Base-by-base conservation (phyloP, 2,797 vertebrate genomes). In the Macropodus opercularis region DNA sequence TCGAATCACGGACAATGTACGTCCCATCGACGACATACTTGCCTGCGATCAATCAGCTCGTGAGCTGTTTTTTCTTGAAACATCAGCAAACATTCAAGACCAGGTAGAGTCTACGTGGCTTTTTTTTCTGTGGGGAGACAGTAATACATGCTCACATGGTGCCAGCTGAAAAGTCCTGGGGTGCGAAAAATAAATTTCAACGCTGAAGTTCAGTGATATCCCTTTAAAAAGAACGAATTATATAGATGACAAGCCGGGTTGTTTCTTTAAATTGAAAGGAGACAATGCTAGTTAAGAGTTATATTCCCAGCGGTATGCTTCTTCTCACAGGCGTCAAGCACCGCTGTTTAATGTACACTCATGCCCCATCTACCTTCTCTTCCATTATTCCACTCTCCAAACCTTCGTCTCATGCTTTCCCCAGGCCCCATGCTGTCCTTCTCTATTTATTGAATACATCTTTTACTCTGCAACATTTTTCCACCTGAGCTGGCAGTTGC, bases 391-490 rank as follows among this genome's bases (percentile, higher is more conserved):
- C 91, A 90, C 91, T 94, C 92, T 93, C 92, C 95, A 96, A 94
- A 95, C 95, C 94, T 94, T 92, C 93, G 94, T 95, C 95, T 96
- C 95, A 95, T 94, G 94, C 94, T 95, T 95, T 94, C 92, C 87
- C 75, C 77, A 86, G 94, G 92, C 95, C 95, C 93, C 97, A 96
- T 96, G 96, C 95, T 97, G 96, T 93, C 95, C 89, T 93, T 92
- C 93, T 94, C 96, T 98, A 97, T 97, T 98, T 98, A 98, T 97
- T 97, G 95, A 99, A 97, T 97, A 97, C 95, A 97, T 97, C 96
- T 92, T 98, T 95, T 95, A 94, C 94, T 94, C 95, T 88, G 85
- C 88, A 90, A 94, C 94, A 95, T 96, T 97, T 91, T 98, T 98
- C 96, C 96, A 98, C 96, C 96, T 98, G 97, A 98, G 93, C 93